Base-by-base conservation (phyloP, 2,113 vertebrate genomes). In the Pithys albifrons region DNA sequence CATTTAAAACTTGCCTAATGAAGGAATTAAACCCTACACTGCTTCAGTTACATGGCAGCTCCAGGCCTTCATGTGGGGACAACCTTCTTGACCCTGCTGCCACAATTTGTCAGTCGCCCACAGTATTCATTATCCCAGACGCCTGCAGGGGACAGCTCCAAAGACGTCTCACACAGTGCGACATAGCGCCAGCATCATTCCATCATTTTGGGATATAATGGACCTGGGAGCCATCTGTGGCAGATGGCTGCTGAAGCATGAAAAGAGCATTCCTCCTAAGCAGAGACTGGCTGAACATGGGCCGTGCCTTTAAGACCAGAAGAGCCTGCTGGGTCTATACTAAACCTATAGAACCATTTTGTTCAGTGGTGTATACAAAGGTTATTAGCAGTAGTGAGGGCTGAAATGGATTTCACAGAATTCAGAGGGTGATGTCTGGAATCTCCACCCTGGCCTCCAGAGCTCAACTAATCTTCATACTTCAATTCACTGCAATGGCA, bases 351-450 rank as follows among this genome's bases (percentile, higher is more conserved):
- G 37, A 92, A 93, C 9, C 17, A 61, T 61, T 88, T 37, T 14
- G 14, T 37, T 62, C 83, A 52, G 27, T 51, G 19, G 82, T 25
- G 7, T 37, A 88, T 9, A 35, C 61, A 85, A 93, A 82, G 49
- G 46, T 76, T 78, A 48, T 37, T 54, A 85, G 37, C 27, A 96
- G 66, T 33, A 91, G 81, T 4, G 27, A 93, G 8, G 5, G 46
- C 16, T 88, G 82, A 51, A 27, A 74, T 22, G 3, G 95, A 25
- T 78, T 71, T 24, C 86, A 71, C 18, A 80, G 48, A 88, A 93
- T 54, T 31, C 48, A 14, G 9, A 17, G 23, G 65, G 27, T 54
- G 91, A 70, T n/a, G 39, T 19, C 67, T 76, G 48, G 41, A 69
- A 7, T 49, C 58, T 61, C n/a, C 25, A 88, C 41, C 9, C 33